A percentile compares a stretch with the other conserved stretches of the same genome.
Conservation (phyloP, 2,113 vertebrate species). For the Pontoporia blainvillei region DNA sequence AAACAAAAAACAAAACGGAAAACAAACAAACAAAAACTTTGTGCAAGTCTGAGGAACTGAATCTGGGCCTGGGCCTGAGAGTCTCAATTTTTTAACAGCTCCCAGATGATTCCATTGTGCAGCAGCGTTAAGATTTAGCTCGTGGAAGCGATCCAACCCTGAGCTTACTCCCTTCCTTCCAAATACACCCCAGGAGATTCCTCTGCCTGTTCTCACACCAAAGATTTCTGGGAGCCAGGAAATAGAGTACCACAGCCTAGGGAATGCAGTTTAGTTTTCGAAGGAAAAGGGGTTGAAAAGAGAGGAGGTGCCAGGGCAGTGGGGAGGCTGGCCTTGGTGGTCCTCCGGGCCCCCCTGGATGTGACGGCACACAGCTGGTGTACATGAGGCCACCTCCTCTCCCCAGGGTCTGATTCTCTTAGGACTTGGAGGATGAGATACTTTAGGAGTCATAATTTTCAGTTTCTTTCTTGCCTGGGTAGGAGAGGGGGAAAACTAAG, state of each 20-base stretch:
- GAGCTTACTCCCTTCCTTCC: slow-evolving; percentile 61
- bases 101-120: slow-evolving; percentile 53
- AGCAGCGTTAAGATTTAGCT: slow-evolving; percentile 27
- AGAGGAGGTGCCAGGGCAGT: background rate
- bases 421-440: background rate
- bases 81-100: slow-evolving; percentile 31
- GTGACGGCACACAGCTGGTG: background rate
- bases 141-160: slow-evolving; percentile 43
- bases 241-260: background rate
- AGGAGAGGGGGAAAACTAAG: background rate
- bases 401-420: background rate
- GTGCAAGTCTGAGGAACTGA: background rate
- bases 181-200: slow-evolving; percentile 64
- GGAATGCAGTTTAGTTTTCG: background rate
- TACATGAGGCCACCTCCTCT: background rate
- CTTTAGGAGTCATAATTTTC: background rate
- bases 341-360: rapidly evolving
- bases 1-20: background rate
- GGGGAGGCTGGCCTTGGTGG: background rate
- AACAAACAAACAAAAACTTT: background rate
- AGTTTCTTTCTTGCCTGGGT: background rate
- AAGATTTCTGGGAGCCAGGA: slow-evolving; percentile 57
- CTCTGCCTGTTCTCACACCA: slow-evolving; percentile 58
- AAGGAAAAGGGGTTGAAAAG: background rate
- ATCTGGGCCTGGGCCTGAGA: background rate